A percentile compares a stretch with the other conserved stretches of the same genome.
Evolutionary conservation across 2,888 invertebrate species (phyloP).

Genomic region (Caenorhabditis zanzibari): DNA sequence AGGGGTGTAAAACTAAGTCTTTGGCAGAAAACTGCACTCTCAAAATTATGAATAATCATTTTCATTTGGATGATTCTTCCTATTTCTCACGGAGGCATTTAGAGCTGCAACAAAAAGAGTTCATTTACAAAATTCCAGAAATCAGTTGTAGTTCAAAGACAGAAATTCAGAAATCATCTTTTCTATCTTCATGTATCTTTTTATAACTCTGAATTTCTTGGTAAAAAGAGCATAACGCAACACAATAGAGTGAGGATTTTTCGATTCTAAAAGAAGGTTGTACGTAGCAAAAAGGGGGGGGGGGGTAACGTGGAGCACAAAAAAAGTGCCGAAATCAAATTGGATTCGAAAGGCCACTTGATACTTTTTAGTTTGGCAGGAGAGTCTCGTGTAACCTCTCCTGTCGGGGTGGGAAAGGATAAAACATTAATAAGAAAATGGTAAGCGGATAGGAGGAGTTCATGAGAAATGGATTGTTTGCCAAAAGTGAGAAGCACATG

Average conservation of each 20-base stretch:
- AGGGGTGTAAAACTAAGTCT: conserved; percentile 13
- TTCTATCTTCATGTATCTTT: not conserved
- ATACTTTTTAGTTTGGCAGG: conserved; percentile 64
- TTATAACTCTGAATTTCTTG: not conserved
- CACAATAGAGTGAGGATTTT: conserved; percentile 25
- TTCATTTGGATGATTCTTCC: not conserved
- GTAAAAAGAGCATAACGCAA: not conserved
- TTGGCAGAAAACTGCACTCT: conserved; percentile 34
- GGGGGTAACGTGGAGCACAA: conserved; percentile 44
- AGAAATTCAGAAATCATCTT: not conserved
- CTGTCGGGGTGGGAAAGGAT: conserved; percentile 18
- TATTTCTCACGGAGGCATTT: not conserved
- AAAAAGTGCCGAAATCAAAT: conserved; percentile 65
- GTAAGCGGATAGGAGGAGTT: conserved; percentile 32
- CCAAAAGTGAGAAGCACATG: conserved; percentile 19
- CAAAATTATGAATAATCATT: conserved; percentile 33
- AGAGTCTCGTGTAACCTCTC: conserved; percentile 33
- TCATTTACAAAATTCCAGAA: not conserved
- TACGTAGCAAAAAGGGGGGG: conserved; percentile 18
- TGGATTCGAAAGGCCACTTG: conserved; percentile 66
- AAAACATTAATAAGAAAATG: conserved; percentile 64
- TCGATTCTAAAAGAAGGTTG: conserved; percentile 26
- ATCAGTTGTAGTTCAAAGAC: not conserved
- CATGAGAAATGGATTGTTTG: conserved; percentile 60
- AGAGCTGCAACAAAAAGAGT: not conserved